Percentiles rank a stretch among this genome's conserved stretches.
Evolutionary conservation across 30 jellyfish, hydroid and myxozoan species (phyloP).

Genomic region (Aurelia coerulea): DNA sequence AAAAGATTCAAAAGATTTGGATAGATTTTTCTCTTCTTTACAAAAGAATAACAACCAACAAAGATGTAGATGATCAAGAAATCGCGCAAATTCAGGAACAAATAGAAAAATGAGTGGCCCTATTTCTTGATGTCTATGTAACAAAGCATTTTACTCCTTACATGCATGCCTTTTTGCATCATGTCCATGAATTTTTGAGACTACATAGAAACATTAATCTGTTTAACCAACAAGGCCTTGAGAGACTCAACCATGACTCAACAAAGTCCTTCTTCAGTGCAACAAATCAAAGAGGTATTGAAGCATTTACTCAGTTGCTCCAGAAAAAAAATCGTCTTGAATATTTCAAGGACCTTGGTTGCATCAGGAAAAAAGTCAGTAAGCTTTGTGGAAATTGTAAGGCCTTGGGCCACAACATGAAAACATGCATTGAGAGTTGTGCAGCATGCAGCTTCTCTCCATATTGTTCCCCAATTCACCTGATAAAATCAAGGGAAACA

Average conservation of each 20-base stretch:
- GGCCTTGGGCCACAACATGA: neutral
- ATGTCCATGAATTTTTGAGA: neutral
- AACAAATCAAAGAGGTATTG: neutral
- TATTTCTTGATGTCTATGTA: too few species aligned
- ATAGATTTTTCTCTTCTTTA: too few species aligned
- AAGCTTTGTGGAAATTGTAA: too few species aligned
- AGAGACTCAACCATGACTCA: neutral
- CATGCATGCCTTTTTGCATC: neutral
- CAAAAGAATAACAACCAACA: too few species aligned
- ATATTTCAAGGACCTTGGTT: neutral
- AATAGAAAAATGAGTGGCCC: too few species aligned
- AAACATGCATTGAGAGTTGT: neutral
- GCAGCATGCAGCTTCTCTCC: too few species aligned
- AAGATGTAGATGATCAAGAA: too few species aligned
- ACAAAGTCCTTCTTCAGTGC: constrained; percentile 4
- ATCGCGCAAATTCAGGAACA: too few species aligned
- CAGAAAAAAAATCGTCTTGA: constrained; percentile 5
- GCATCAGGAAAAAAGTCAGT: neutral
- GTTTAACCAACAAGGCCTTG: constrained; percentile 10
- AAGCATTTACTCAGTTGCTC: constrained; percentile 1
- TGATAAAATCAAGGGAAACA: neutral
- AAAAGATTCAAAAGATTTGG: too few species aligned
- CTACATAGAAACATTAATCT: neutral
- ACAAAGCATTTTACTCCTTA: too few species aligned
- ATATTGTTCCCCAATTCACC: neutral